Conservation (phyloP, 2,113 vertebrate genomes). For the Mystacornis crossleyi region DNA sequence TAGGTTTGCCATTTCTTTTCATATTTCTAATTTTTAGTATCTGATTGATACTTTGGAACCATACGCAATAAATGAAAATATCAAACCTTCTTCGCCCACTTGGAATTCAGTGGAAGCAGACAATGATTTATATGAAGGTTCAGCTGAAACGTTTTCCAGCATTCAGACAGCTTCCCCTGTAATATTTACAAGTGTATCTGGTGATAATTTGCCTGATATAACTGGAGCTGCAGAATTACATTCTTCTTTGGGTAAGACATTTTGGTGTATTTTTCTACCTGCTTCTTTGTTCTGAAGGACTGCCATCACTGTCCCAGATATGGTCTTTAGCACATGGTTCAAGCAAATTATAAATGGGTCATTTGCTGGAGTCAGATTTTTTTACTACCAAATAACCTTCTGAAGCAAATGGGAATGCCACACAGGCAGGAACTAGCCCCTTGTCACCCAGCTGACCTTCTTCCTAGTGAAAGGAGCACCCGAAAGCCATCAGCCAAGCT, state of each 20-base stretch:
- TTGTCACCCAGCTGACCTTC: constrained; percentile 81
- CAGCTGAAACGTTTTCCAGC: constrained; percentile 76
- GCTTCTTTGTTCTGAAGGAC: constrained; percentile 6
- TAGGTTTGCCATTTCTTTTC: not conserved
- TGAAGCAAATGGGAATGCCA: constrained; percentile 80
- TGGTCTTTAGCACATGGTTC: constrained; percentile 65
- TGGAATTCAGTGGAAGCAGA: constrained; percentile 37
- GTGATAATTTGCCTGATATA: constrained; percentile 32
- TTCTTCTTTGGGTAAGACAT: constrained; percentile 62
- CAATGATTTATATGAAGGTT: constrained; percentile 78
- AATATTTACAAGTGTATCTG: constrained; percentile 61
- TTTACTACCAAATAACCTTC: constrained; percentile 63
- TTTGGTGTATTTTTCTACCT: constrained; percentile 12
- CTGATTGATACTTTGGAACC: constrained; percentile 58
- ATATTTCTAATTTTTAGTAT: constrained; percentile 74
- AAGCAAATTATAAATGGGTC: constrained; percentile 73
- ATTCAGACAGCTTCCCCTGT: constrained; percentile 76
- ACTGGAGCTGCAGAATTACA: constrained; percentile 37
- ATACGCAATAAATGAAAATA: constrained; percentile 48
- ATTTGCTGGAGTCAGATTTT: constrained; percentile 63
- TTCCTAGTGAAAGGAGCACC: constrained; percentile 73
- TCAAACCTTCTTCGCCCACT: not conserved
- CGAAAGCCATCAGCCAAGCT: constrained; percentile 75
- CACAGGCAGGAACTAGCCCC: constrained; percentile 75
- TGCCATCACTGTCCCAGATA: constrained; percentile 26